Conservation (phyloP, 2,797 vertebrate species). For the Aplochiton taeniatus region DNA sequence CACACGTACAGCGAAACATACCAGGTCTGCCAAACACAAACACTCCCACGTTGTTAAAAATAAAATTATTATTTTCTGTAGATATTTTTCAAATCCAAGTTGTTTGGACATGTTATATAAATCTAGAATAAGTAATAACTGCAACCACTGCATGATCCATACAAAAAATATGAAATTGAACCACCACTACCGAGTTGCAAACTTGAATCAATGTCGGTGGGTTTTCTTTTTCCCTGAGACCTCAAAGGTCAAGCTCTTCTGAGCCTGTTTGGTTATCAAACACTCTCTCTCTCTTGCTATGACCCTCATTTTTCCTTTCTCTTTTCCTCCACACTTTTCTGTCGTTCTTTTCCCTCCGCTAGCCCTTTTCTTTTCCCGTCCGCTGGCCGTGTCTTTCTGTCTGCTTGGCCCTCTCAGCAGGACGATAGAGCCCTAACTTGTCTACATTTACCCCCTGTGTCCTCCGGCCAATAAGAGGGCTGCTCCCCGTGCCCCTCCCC, state of each 20-base stretch:
- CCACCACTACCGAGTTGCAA: conserved; percentile 37
- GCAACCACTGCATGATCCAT: background rate
- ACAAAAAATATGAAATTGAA: background rate
- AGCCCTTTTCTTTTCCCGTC: conserved; percentile 4
- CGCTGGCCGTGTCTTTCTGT: conserved; percentile 50
- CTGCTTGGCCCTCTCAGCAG: conserved; percentile 83
- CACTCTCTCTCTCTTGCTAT: conserved; percentile 65
- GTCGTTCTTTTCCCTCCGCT: conserved; percentile 22
- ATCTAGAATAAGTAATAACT: background rate
- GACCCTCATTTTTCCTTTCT: conserved; percentile 29
- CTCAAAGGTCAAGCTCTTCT: conserved; percentile 88
- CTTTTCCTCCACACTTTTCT: conserved; percentile 37
- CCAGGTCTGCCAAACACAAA: no score
- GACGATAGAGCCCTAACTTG: conserved; percentile 93
- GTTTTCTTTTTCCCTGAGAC: conserved; percentile 78
- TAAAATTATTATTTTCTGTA: background rate
- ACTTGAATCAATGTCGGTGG: conserved; percentile 28
- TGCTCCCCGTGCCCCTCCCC: conserved; percentile 69
- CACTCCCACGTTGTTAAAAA: no score
- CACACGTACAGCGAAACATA: background rate
- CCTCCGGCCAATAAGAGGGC: conserved; percentile 57
- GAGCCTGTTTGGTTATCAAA: conserved; percentile 93
- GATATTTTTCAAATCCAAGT: background rate
- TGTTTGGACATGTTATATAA: background rate
- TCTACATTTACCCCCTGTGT: conserved; percentile 97